These are phyloP conservation scores for Triplophysa bombifrons DNA, from an alignment of 2,797 vertebrate genomes.

Conservation along the genomic window DNA sequence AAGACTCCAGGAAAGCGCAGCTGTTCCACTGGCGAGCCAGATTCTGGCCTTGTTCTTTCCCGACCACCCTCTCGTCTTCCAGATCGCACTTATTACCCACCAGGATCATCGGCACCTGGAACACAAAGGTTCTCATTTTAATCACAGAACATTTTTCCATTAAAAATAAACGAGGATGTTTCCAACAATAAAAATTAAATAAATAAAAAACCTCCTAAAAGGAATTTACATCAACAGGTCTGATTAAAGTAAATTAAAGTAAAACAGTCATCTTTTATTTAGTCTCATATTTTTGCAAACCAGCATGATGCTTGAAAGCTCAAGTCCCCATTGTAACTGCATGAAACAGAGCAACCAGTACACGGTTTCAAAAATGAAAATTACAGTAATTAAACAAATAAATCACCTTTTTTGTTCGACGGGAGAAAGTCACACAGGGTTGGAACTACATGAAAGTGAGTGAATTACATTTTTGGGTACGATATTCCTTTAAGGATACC, in stretches of 20 bases:
- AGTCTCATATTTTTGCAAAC: background rate
- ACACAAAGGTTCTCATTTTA: background rate
- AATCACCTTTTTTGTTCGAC: background rate
- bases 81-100: conserved; percentile 91
- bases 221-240: background rate
- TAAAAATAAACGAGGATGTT: too few species aligned
- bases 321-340: too few species aligned
- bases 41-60: conserved; percentile 90
- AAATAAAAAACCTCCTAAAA: too few species aligned
- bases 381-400: background rate
- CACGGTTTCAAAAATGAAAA: too few species aligned
- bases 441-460: background rate
- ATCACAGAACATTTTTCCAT: background rate
- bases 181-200: background rate
- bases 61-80: conserved; percentile 90
- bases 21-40: conserved; percentile 89
- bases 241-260: background rate
- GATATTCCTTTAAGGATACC: background rate
- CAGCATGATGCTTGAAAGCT: background rate
- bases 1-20: conserved; percentile 89
- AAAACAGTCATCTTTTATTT: background rate
- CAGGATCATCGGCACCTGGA: conserved; percentile 89
- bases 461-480: background rate
- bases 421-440: background rate
- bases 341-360: too few species aligned